Evolutionary conservation across 2,113 vertebrate species (phyloP), one percentile per base, ranked within the genome.

Genomic region (Natator depressus): DNA sequence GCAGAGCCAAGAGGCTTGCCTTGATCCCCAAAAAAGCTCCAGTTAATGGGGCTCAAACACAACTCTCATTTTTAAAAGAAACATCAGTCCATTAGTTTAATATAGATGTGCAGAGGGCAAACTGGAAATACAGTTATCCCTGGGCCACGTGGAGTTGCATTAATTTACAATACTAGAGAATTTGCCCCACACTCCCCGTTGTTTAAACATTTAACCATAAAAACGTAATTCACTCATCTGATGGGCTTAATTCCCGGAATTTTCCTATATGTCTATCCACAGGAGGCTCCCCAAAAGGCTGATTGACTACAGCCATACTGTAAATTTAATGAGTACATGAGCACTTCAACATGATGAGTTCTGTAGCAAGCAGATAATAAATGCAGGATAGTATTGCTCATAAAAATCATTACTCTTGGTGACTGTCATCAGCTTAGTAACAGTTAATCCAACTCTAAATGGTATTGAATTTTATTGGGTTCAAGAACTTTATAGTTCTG

Each of bases 361-460:
- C 78, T 53, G 0, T 62, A 83, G 27, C 80, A 69, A 82, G 6
- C 31, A 8, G 20, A 16, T 81, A 29, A 2, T 46, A n/a, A 93
- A 11, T 78, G 11, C 38, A 65, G 38, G 35, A 46, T 5, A 75
- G 2, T 55, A 53, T 9, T 49, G 14, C 19, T n/a, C 90, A 69
- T 4, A 80, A 24, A 13, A 87, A 83, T 47, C 16, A 84, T 78
- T 46, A 78, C 42, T 27, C 24, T 78, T 42, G 38, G 38, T 78
- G 11, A 47, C 42, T 78, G 42, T 47, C 75, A 78, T 19, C 16
- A 86, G 8, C 8, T 47, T 78, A 78, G 10, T 51, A 84, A 88
- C 62, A 91, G 25, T 1, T 12, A 89, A 75, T 47, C 80, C 0
- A 2, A 0, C 0, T 85, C 9, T 47, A 14, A 31, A n/a, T 54